These are phyloP conservation scores for Noctua pronuba DNA, from an alignment of 2,888 invertebrate genomes.

Conservation along the genomic window DNA sequence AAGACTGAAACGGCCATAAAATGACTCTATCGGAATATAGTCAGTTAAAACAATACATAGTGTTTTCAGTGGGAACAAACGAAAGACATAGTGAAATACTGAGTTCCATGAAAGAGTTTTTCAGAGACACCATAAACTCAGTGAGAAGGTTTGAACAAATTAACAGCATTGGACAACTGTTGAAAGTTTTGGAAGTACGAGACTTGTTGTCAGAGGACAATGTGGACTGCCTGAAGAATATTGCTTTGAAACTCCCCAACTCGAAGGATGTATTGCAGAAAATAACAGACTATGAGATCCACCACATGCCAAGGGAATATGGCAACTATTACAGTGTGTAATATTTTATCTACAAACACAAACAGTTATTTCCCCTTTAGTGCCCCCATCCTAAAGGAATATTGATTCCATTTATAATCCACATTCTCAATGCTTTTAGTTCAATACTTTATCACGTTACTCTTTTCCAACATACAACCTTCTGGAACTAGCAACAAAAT, in stretches of 20 bases:
- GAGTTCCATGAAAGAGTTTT: constrained; percentile 79
- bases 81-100: constrained; percentile 77
- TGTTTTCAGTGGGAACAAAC: constrained; percentile 73
- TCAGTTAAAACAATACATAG: constrained; percentile 76
- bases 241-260: constrained; percentile 75
- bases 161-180: constrained; percentile 76
- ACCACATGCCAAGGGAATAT: constrained; percentile 69
- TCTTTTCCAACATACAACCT: background rate
- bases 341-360: background rate
- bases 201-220: constrained; percentile 82
- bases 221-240: constrained; percentile 78
- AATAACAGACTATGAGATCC: constrained; percentile 77
- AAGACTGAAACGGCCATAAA: constrained; percentile 13
- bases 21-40: constrained; percentile 83
- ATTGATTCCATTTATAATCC: background rate
- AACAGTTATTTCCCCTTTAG: background rate
- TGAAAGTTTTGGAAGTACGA: constrained; percentile 82
- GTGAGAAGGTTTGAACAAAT: constrained; percentile 82
- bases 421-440: background rate
- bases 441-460: background rate
- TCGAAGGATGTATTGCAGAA: constrained; percentile 71
- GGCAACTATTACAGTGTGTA: constrained; percentile 78
- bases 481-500: background rate
- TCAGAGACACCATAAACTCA: constrained; percentile 82
- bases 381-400: background rate